A percentile compares a stretch with the other conserved stretches of the same genome.
These are phyloP conservation scores for Drosophila pseudoananassae DNA, from an alignment of 1,140 invertebrate genomes.

Conservation along the genomic window DNA sequence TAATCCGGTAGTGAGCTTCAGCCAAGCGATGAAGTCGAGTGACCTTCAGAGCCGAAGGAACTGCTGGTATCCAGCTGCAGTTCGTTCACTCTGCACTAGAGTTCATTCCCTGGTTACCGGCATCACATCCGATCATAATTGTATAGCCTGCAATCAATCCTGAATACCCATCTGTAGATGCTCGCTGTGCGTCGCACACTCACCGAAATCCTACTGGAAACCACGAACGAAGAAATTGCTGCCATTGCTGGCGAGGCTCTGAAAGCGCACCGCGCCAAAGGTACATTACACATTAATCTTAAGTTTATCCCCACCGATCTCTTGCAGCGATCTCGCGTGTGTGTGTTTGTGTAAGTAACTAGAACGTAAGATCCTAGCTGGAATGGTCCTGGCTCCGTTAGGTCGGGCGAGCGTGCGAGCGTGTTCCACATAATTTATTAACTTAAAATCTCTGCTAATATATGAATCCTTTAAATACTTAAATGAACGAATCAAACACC, in stretches of 20 bases:
- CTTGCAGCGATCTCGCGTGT: conserved; percentile 36
- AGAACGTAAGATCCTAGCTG: conserved; percentile 37
- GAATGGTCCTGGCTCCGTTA: conserved; percentile 33
- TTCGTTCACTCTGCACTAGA: conserved; percentile 30
- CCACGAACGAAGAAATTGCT: conserved; percentile 95
- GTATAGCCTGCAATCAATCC: conserved; percentile 45
- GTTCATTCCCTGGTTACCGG: conserved; percentile 59
- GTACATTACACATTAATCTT: conserved; percentile 58
- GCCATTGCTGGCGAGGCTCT: conserved; percentile 89
- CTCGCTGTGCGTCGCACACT: conserved; percentile 92
- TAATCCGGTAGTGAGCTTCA: conserved; percentile 38
- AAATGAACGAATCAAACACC: conserved; percentile 21
- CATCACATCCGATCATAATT: conserved; percentile 38
- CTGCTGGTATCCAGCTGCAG: conserved; percentile 10
- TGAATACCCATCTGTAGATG: conserved; percentile 88
- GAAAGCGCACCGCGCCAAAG: conserved; percentile 79
- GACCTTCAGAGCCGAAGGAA: conserved; percentile 11
- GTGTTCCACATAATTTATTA: conserved; percentile 24
- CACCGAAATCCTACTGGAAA: conserved; percentile 96
- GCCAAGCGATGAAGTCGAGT: conserved; percentile 57
- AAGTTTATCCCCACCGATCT: conserved; percentile 44
- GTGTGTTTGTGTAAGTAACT: conserved; percentile 46
- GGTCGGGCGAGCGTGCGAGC: conserved; percentile 19
- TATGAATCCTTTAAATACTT: conserved; percentile 18
- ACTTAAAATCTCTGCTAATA: conserved; percentile 51